phyloP scores from a whole-genome alignment of 2,888 invertebrate genomes.

The Chrysodeixis includens region DNA sequence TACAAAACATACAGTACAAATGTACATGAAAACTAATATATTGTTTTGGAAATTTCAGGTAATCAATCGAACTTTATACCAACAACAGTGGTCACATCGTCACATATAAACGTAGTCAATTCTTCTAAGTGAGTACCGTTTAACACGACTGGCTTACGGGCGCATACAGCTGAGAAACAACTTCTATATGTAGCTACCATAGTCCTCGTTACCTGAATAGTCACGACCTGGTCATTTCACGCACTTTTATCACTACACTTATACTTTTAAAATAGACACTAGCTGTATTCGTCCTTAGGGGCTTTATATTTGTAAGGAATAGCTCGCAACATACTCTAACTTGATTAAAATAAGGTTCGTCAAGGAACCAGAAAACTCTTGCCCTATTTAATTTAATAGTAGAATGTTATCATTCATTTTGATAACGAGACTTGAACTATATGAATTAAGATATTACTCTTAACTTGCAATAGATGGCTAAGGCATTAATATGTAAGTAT shows the following conservation, averaged over 20 bases:
- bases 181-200: conserved; percentile 15
- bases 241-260: conserved; percentile 40
- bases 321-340: conserved; percentile 10
- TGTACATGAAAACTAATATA: conserved; percentile 30
- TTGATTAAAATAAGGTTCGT: neutral
- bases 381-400: neutral
- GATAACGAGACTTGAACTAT: neutral
- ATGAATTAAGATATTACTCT: neutral
- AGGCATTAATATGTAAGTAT: neutral
- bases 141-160: conserved; percentile 32
- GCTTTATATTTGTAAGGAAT: conserved; percentile 22
- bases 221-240: conserved; percentile 38
- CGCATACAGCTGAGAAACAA: conserved; percentile 46
- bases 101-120: conserved; percentile 88
- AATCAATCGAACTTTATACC: conserved; percentile 87
- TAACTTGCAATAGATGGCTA: neutral
- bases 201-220: conserved; percentile 30
- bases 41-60: conserved; percentile 71
- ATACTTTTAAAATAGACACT: conserved; percentile 39
- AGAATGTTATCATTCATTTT: neutral
- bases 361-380: no score
- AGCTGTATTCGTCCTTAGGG: conserved; percentile 53
- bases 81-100: conserved; percentile 87
- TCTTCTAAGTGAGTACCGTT: conserved; percentile 84
- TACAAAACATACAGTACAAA: neutral